Conservation (phyloP, 2,113 vertebrate genomes). For the Steatornis caripensis region DNA sequence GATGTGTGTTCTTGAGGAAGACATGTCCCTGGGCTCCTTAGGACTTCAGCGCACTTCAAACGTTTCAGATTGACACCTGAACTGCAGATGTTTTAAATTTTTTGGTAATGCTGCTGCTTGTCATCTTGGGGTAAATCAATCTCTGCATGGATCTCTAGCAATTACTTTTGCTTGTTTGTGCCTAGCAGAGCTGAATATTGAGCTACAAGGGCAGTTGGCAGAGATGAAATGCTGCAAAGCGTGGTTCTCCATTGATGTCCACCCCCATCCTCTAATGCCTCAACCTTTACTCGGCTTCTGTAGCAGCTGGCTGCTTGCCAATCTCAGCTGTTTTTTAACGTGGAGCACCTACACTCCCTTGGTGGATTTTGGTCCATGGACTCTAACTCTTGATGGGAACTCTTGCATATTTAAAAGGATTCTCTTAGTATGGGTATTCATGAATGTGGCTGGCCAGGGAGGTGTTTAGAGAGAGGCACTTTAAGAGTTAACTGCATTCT, state of each 20-base stretch:
- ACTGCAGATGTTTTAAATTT: not conserved
- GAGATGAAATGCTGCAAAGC: not conserved
- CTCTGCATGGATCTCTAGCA: not conserved
- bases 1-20: not conserved
- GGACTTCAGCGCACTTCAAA: not conserved
- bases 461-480: not conserved
- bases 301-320: not conserved
- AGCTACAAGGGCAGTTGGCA: not conserved
- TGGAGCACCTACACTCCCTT: not conserved
- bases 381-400: not conserved
- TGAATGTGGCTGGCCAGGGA: not conserved
- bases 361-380: not conserved
- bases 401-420: not conserved
- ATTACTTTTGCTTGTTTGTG: not conserved
- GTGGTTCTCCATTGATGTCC: not conserved
- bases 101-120: not conserved
- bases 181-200: not conserved
- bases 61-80: not conserved
- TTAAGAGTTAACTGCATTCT: not conserved
- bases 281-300: not conserved
- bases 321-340: not conserved
- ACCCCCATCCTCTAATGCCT: not conserved
- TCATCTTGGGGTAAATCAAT: accelerated
- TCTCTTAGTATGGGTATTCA: not conserved
- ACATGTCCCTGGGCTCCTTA: not conserved